Conservation (phyloP, 2,888 invertebrate species). For the Tipula helvola region DNA sequence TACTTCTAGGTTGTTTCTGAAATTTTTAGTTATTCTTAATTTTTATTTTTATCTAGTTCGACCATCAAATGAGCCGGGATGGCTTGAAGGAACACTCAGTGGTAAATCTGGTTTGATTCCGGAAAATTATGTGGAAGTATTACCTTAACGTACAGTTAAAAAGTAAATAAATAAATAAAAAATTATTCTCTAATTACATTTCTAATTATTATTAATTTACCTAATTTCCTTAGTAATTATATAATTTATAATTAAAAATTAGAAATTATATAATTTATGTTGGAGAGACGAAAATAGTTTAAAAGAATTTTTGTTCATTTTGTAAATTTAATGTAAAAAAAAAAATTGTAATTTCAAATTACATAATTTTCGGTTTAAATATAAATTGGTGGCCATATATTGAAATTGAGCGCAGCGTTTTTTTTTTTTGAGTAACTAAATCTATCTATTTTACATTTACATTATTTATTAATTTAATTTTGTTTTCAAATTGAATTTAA, state of each 20-base stretch:
- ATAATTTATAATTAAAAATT: neutral
- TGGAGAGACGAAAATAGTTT: neutral
- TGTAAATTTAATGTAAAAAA: neutral
- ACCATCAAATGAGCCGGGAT: constrained; percentile 89
- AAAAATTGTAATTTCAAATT: neutral
- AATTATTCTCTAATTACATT: neutral
- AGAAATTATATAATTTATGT: neutral
- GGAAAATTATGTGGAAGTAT: constrained; percentile 82
- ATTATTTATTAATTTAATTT: neutral
- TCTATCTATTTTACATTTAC: neutral
- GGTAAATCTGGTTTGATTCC: constrained; percentile 89
- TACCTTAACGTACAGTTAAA: constrained; percentile 8
- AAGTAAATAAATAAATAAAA: neutral
- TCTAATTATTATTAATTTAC: neutral
- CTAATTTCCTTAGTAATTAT: neutral
- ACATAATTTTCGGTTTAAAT: neutral
- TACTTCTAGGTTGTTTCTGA: no score
- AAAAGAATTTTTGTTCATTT: neutral
- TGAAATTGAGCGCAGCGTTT: neutral
- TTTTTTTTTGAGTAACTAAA: neutral
- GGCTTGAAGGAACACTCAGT: constrained; percentile 90
- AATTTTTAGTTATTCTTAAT: neutral
- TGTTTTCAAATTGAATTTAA: neutral
- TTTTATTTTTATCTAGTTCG: constrained; percentile 48
- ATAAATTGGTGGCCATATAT: neutral